A percentile compares a stretch with the other conserved stretches of the same genome.
These are phyloP conservation scores for Synodontis membranacea DNA, from an alignment of 2,113 vertebrate species.

Conservation along the genomic window DNA sequence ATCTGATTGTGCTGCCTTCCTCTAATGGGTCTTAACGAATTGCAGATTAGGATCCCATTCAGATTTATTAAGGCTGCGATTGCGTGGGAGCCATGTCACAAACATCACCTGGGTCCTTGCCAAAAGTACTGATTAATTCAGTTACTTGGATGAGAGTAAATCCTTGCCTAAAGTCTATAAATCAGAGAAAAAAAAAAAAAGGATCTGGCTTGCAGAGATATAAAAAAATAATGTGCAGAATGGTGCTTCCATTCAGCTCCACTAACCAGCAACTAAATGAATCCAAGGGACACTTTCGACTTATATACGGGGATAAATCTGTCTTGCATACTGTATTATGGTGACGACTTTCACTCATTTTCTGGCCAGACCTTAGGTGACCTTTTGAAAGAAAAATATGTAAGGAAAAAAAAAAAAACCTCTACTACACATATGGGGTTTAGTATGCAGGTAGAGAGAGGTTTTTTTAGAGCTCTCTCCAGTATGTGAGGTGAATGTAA, in stretches of 20 bases:
- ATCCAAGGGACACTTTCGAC: neutral
- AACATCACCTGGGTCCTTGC: constrained; percentile 45
- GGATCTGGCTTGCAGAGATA: neutral
- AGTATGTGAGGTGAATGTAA: neutral
- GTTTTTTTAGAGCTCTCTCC: neutral
- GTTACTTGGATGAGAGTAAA: constrained; percentile 36
- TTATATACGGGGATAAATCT: neutral
- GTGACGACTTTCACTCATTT: neutral
- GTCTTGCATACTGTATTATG: neutral
- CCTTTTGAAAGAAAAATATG: constrained; percentile 8
- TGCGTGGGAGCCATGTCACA: constrained; percentile 53
- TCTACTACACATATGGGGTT: neutral
- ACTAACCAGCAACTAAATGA: neutral
- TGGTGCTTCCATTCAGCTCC: neutral
- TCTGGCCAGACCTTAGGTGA: neutral
- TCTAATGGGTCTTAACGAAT: constrained; percentile 55
- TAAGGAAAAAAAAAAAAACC: no score
- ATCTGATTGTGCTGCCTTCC: constrained; percentile 24
- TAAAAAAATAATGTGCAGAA: neutral
- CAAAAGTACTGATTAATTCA: constrained; percentile 59
- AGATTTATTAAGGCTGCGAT: constrained; percentile 56
- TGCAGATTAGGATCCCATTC: constrained; percentile 38
- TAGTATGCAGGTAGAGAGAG: neutral
- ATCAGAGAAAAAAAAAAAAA: constrained; percentile 1
- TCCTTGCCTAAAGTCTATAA: neutral